phyloP scores from a whole-genome alignment of 2,113 vertebrate species.

The Sinosuthora webbiana region DNA sequence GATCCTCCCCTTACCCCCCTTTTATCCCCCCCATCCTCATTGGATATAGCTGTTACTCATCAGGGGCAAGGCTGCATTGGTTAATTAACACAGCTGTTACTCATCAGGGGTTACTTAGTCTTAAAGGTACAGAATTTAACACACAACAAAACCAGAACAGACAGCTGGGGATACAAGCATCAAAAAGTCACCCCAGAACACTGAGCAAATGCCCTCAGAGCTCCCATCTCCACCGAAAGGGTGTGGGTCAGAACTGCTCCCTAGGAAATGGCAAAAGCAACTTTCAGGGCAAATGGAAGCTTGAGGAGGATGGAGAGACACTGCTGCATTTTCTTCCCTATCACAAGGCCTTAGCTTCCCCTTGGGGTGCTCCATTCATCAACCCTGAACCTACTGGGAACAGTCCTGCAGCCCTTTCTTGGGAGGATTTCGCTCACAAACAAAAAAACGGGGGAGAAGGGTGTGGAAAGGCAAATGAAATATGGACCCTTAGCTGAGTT shows the following conservation, averaged over 20 bases:
- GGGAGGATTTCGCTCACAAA: not conserved
- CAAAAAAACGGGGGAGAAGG: not conserved
- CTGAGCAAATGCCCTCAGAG: not conserved
- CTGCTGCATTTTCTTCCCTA: not conserved
- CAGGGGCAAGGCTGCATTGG: too few species aligned
- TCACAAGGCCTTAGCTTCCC: accelerated
- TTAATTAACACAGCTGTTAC: too few species aligned
- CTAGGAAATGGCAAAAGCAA: not conserved
- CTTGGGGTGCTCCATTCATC: not conserved
- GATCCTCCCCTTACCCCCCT: too few species aligned
- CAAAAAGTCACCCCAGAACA: too few species aligned
- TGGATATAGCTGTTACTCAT: too few species aligned
- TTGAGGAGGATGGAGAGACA: not conserved
- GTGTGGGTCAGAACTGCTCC: not conserved
- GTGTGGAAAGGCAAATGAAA: not conserved
- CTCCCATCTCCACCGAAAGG: not conserved
- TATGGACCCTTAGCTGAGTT: not conserved
- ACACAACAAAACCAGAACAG: too few species aligned
- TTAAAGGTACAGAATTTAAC: too few species aligned
- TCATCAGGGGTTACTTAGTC: too few species aligned
- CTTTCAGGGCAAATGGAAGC: not conserved
- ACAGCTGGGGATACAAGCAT: too few species aligned
- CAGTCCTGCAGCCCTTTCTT: not conserved
- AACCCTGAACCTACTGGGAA: not conserved
- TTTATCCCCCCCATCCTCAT: too few species aligned